Evolutionary conservation across 2,888 invertebrate species (phyloP).

Genomic region (Polydrusus cervinus): DNA sequence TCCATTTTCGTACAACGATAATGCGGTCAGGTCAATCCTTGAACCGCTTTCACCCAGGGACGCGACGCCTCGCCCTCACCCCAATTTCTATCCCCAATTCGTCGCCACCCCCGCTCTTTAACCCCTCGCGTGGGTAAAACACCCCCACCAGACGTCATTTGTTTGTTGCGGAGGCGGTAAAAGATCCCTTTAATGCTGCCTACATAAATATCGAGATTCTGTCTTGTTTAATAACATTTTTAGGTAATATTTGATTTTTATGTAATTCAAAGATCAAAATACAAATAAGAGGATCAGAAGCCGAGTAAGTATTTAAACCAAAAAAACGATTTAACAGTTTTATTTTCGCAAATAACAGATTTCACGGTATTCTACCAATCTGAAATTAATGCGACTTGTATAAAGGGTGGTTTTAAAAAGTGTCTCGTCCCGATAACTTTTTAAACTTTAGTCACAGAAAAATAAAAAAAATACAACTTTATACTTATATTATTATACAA

Average conservation of each 20-base stretch:
- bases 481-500: too few relatives aligned
- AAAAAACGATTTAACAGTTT: too few relatives aligned
- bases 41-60: constrained; percentile 19
- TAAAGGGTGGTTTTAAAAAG: too few relatives aligned
- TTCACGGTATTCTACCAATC: too few relatives aligned
- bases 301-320: too few relatives aligned
- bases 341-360: too few relatives aligned
- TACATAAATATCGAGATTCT: constrained; percentile 22
- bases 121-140: constrained; percentile 6
- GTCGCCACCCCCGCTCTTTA: constrained; percentile 5
- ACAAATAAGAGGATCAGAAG: too few relatives aligned
- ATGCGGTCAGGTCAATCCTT: constrained; percentile 34
- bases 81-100: constrained; percentile 12
- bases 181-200: constrained; percentile 19
- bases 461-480: too few relatives aligned
- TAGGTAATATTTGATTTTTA: constrained; percentile 1
- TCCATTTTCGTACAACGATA: constrained; percentile 1
- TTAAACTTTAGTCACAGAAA: too few relatives aligned
- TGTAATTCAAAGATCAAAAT: neutral
- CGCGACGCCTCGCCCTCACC: constrained; percentile 21
- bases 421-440: too few relatives aligned
- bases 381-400: too few relatives aligned
- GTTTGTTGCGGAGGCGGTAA: constrained; percentile 27
- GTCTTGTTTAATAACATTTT: constrained; percentile 1
- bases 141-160: constrained; percentile 24